These are phyloP conservation scores for Oryzias melastigma DNA, from an alignment of 2,113 vertebrate genomes.

Conservation along the genomic window DNA sequence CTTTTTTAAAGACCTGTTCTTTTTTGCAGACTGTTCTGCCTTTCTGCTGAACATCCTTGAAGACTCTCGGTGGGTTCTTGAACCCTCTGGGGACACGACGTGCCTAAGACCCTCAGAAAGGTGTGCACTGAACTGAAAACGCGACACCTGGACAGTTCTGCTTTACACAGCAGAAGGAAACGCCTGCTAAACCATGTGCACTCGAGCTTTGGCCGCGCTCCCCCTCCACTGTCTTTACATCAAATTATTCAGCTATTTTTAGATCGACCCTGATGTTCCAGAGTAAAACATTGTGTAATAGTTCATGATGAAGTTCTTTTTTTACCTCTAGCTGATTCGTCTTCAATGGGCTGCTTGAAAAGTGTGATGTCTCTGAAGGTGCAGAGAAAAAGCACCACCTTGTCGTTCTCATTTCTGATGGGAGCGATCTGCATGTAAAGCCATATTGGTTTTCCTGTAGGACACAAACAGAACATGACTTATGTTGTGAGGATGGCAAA, in stretches of 20 bases:
- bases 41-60: slow-evolving; percentile 40
- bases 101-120: slow-evolving; percentile 29
- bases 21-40: slow-evolving; percentile 28
- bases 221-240: background rate
- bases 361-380: slow-evolving; percentile 99
- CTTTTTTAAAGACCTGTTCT: slow-evolving; percentile 19
- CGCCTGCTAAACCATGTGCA: slow-evolving; percentile 20
- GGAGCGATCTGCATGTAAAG: slow-evolving; percentile 99
- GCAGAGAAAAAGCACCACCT: slow-evolving; percentile 98
- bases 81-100: slow-evolving; percentile 38
- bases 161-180: slow-evolving; percentile 38
- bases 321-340: slow-evolving; percentile 95
- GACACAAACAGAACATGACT: background rate
- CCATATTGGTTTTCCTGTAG: slow-evolving; percentile 94
- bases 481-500: background rate
- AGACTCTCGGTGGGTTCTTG: slow-evolving; percentile 33
- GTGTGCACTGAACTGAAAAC: slow-evolving; percentile 58
- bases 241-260: background rate
- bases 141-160: slow-evolving; percentile 62
- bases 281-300: slow-evolving; percentile 1
- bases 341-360: slow-evolving; percentile 97
- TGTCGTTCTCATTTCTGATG: slow-evolving; percentile 97
- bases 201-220: slow-evolving; percentile 11
- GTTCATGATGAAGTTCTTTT: background rate
- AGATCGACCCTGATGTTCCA: background rate